Conservation (phyloP, 2,888 invertebrate genomes). For the Dryococelus australis region DNA sequence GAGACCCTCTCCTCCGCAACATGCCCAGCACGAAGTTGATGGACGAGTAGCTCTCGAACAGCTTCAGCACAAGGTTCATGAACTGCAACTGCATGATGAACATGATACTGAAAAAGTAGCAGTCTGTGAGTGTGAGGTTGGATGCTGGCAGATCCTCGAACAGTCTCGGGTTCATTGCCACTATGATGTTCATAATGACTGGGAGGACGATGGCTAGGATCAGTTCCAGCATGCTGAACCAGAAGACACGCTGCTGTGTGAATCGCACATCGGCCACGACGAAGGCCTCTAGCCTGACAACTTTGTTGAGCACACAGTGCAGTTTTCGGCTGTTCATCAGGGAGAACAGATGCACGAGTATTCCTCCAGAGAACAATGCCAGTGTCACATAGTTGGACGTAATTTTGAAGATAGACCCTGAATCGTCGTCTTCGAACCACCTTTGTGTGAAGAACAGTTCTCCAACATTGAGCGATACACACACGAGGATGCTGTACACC, state of each 20-base stretch:
- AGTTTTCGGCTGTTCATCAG: slow-evolving; percentile 10
- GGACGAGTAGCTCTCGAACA: slow-evolving; percentile 18
- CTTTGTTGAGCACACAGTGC: background rate
- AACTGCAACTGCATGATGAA: slow-evolving; percentile 12
- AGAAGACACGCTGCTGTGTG: background rate
- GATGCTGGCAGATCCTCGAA: slow-evolving; percentile 18
- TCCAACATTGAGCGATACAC: background rate
- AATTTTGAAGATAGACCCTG: slow-evolving; percentile 12
- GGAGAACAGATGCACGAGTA: background rate
- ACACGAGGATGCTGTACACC: background rate
- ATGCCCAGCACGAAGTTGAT: background rate
- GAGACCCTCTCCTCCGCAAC: background rate
- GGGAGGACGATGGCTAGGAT: background rate
- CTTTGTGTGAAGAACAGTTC: slow-evolving; percentile 22
- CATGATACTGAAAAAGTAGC: slow-evolving; percentile 11
- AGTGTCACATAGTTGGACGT: slow-evolving; percentile 16
- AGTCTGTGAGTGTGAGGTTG: slow-evolving; percentile 20
- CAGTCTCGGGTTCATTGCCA: background rate
- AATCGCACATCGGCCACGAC: background rate
- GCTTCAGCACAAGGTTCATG: slow-evolving; percentile 4
- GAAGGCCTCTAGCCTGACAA: background rate
- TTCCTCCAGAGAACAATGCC: slow-evolving; percentile 13
- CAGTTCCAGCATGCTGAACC: slow-evolving; percentile 25
- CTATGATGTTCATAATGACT: background rate
- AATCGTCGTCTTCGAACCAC: slow-evolving; percentile 18